Conservation (phyloP, 2,888 invertebrate genomes). For the Minunthozetes semirufus region DNA sequence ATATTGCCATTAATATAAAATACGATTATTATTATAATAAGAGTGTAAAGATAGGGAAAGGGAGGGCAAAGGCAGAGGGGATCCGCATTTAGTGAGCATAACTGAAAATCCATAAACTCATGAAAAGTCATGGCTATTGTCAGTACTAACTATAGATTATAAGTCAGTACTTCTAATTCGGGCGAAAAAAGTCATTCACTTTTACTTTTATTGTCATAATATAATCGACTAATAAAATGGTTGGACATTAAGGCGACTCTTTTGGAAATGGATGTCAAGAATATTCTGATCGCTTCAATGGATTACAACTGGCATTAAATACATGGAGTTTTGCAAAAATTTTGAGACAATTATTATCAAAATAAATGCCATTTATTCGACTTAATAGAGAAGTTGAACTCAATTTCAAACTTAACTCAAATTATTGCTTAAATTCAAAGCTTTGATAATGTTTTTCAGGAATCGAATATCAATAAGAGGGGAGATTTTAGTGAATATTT, state of each 20-base stretch:
- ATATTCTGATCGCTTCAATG: background rate
- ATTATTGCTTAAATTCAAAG: no score
- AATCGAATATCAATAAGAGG: background rate
- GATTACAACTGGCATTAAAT: background rate
- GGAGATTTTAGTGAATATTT: background rate
- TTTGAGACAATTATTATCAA: no score
- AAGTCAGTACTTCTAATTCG: background rate
- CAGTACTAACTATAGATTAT: background rate
- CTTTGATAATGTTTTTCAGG: no score
- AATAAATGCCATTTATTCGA: no score
- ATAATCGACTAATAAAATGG: slow-evolving; percentile 21
- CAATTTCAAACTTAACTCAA: background rate
- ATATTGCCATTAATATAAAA: slow-evolving; percentile 26
- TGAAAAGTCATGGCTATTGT: background rate
- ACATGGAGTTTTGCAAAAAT: background rate
- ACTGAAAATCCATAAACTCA: background rate
- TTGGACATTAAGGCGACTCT: background rate
- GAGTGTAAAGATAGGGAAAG: background rate
- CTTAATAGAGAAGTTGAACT: background rate
- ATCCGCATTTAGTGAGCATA: background rate
- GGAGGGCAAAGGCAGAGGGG: background rate
- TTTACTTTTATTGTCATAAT: slow-evolving; percentile 15
- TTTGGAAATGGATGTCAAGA: background rate
- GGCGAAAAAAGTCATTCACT: slow-evolving; percentile 14
- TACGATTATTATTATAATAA: slow-evolving; percentile 25